Base-by-base conservation (phyloP, 2,113 vertebrate genomes). In the Tichodroma muraria region DNA sequence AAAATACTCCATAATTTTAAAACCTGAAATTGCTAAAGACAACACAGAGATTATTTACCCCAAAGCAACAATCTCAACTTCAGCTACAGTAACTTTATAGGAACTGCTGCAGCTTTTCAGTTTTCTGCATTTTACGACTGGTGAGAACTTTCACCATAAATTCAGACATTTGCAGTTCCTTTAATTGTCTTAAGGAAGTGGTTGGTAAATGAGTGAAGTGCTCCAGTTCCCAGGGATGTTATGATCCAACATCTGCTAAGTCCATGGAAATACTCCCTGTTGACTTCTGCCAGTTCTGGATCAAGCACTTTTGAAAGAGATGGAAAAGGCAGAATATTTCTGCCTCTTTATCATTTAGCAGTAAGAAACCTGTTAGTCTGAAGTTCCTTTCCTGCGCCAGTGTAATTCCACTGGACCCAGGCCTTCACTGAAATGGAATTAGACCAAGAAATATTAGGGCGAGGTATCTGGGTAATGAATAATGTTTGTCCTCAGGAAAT, bases 1-100 rank as follows among this genome's bases (percentile, higher is more conserved):
- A 97, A 84, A 88, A 35, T 33, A 15, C 13, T 49, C 69, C 53
- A 52, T 94, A 90, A 95, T 96, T 97, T 93, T 88, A 50, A 73
- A 90, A 60, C 78, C 70, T 91, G 50, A 71, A 96, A 96, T 96
- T 71, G 85, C 78, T 97, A 92, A 95, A 95, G 89, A 85, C 80
- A 97, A 97, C 90, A 96, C 53, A 82, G 94, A 94, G 60, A 89
- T 96, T 96, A 88, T 96, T 97, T 89, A 89, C 93, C 95, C 82
- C 89, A 63, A 86, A 70, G 25, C 93, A 97, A 85, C 94, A 92
- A 85, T 93, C 86, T 84, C 72, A 88, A 31, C 85, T 97, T 88
- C 72, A 97, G 76, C 94, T 95, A 86, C 20, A 91, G 71, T 72
- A 84, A 88, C 80, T 96, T 97, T 91, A 91, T 19, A 80, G 88